Percentiles rank a stretch among this genome's conserved stretches.
These are phyloP conservation scores for Diachasmimorpha longicaudata DNA, from an alignment of 1,140 invertebrate genomes.

Conservation along the genomic window DNA sequence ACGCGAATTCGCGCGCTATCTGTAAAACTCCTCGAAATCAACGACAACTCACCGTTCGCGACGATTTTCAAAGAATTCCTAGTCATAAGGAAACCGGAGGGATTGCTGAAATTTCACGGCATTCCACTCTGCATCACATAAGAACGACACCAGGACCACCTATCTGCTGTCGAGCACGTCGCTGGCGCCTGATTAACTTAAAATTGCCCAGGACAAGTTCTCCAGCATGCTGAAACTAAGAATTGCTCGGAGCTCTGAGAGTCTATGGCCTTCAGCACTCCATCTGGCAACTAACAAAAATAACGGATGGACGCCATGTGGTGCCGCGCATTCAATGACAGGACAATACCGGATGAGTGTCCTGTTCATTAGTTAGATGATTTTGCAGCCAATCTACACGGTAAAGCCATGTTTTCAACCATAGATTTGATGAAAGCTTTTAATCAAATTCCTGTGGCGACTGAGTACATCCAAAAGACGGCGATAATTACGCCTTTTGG, in stretches of 20 bases:
- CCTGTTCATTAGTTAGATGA: conserved; percentile 39
- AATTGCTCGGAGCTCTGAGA: conserved; percentile 29
- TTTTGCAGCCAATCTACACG: conserved; percentile 38
- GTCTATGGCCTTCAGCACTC: conserved; percentile 11
- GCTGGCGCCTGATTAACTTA: conserved; percentile 43
- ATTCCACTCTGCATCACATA: conserved; percentile 20
- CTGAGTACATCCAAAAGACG: conserved; percentile 47
- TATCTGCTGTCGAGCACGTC: conserved; percentile 40
- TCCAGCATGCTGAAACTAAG: conserved; percentile 38
- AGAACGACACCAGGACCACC: conserved; percentile 43
- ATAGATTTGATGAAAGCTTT: conserved; percentile 62
- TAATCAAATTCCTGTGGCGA: conserved; percentile 53
- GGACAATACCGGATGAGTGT: conserved; percentile 43
- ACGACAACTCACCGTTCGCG: no score
- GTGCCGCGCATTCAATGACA: no score
- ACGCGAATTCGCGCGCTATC: no score
- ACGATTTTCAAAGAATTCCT: conserved; percentile 11
- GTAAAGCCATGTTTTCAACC: conserved; percentile 53
- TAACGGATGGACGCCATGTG: background rate
- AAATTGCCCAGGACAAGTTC: conserved; percentile 40
- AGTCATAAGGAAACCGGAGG: background rate
- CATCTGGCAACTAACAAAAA: no score
- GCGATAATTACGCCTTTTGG: conserved; percentile 50
- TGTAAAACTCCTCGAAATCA: no score
- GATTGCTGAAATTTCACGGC: background rate